phyloP scores from a whole-genome alignment of 2,888 invertebrate species.

The Tortricodes alternella region DNA sequence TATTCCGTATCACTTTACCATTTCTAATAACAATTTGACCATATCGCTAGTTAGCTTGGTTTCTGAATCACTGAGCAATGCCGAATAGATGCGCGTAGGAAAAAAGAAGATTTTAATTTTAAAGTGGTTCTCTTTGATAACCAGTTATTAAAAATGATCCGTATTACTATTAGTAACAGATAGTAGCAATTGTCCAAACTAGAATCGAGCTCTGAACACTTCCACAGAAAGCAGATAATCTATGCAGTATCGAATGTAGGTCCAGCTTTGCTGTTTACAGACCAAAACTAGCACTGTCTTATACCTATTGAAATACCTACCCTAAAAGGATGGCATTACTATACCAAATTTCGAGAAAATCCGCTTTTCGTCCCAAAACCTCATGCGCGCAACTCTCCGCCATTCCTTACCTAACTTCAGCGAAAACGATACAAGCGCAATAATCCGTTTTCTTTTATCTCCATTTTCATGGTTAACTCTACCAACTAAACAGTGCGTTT shows the following conservation, averaged over 20 bases:
- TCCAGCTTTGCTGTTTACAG: too few relatives aligned
- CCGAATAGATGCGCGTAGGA: neutral
- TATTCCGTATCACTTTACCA: too few relatives aligned
- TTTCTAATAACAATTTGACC: too few relatives aligned
- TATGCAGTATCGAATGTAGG: too few relatives aligned
- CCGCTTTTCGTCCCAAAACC: neutral
- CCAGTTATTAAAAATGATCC: too few relatives aligned
- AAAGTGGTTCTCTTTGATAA: neutral
- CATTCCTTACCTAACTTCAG: conserved; percentile 46
- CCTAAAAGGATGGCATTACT: neutral
- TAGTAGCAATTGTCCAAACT: too few relatives aligned
- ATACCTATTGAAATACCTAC: neutral
- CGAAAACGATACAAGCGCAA: conserved; percentile 67
- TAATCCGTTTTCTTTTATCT: conserved; percentile 81
- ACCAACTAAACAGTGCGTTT: conserved; percentile 41
- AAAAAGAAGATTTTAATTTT: neutral
- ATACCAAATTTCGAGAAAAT: neutral
- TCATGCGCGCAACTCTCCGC: conserved; percentile 36
- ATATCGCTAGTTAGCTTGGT: too few relatives aligned
- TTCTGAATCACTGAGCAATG: neutral
- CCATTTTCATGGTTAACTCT: conserved; percentile 59
- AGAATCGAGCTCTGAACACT: too few relatives aligned
- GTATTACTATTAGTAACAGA: too few relatives aligned
- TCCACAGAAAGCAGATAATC: too few relatives aligned
- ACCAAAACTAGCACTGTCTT: neutral